Conservation (phyloP, 2,113 vertebrate genomes). For the Neoarius graeffei region DNA sequence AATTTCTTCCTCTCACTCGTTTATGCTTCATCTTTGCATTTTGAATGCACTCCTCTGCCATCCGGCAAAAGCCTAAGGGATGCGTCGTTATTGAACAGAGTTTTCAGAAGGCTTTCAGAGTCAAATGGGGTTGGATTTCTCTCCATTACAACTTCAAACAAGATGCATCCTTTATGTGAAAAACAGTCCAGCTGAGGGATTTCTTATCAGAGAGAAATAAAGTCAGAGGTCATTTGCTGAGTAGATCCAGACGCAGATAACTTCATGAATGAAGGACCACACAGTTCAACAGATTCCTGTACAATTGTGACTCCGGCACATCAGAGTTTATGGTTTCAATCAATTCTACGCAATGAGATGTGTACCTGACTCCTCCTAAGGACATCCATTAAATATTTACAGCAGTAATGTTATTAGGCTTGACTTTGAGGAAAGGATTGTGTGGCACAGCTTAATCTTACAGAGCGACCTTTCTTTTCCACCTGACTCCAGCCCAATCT, state of each 20-base stretch:
- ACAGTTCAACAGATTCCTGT: conserved; percentile 29
- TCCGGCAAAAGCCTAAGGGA: conserved; percentile 26
- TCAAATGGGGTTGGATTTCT: conserved; percentile 24
- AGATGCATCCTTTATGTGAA: neutral
- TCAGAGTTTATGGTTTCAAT: conserved; percentile 48
- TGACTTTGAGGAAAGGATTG: conserved; percentile 50
- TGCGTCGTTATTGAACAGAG: conserved; percentile 1
- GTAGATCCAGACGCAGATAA: neutral
- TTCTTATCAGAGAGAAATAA: neutral
- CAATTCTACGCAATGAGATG: conserved; percentile 20
- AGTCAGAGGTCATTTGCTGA: neutral
- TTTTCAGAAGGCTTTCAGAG: conserved; percentile 27
- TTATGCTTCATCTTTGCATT: conserved; percentile 31
- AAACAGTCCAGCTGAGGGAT: neutral
- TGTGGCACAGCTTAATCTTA: conserved; percentile 42
- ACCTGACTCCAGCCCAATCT: neutral
- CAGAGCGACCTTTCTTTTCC: conserved; percentile 11
- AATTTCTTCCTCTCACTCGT: neutral
- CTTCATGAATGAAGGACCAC: conserved; percentile 32
- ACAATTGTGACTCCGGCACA: neutral
- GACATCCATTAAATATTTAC: conserved; percentile 56
- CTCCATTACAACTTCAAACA: conserved; percentile 16
- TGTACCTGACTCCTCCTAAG: conserved; percentile 35
- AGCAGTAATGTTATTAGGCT: conserved; percentile 26
- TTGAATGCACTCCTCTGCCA: conserved; percentile 22